Base-by-base conservation (phyloP, 2,797 vertebrate species). In the Podargus strigoides region DNA sequence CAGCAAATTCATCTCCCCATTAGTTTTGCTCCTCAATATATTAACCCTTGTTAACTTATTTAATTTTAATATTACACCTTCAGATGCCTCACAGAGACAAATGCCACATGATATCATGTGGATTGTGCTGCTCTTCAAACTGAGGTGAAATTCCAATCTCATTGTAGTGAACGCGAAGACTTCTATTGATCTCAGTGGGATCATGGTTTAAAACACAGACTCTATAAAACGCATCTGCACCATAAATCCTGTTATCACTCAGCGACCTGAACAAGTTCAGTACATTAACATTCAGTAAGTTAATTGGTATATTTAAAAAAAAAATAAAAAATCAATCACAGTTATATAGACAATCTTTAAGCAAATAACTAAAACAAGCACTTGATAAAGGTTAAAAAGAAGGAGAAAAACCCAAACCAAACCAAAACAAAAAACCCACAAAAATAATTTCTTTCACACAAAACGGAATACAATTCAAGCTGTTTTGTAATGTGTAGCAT, bases 351-450 rank as follows among this genome's bases (percentile, higher is more conserved):
- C 21, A 85, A 62, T 67, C 12, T 72, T 42, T 55, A 79, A 52
- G 24, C 39, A 93, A 78, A 69, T 14, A 8, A 47, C 56, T 60
- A 53, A 85, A 87, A 50, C 19, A 89, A 87, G 20, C 3, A 23
- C 5, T 42, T 52, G 16, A 77, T 42, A 62, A 24, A 72, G 36
- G 42, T 18, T 24, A 56, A 4, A 24, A 78, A 79, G 6, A 70
- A n/a, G 64, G 6, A 44, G 64, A 72, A 19, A 60, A 66, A 44
- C 21, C 24, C 47, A 46, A 18, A 46, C 49, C 50, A 2, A 49
- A 58, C 30, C 75, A 32, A 1, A 1, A 10, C 5, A 32, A 37
- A 47, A 55, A 11, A 1, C 0, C 6, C 12, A 12, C 63, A 28
- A 49, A 89, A 93, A 78, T 56, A 41, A 68, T 69, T 87, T 82